Evolutionary conservation across 2,797 vertebrate species (phyloP).

Genomic region (Labeo calbasu): DNA sequence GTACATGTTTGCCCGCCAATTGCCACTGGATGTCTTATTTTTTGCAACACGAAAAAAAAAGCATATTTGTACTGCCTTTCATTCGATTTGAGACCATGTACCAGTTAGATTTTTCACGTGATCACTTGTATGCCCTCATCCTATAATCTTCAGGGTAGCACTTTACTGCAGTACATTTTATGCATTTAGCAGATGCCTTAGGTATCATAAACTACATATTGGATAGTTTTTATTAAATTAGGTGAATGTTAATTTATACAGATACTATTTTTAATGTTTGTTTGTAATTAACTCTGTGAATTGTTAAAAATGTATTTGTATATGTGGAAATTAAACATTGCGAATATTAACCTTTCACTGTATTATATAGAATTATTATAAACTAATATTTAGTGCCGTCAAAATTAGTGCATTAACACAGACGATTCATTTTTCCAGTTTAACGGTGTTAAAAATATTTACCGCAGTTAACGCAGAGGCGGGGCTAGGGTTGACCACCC

Average conservation of each 20-base stretch:
- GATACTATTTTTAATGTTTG: constrained; percentile 1
- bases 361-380: background rate
- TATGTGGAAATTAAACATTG: background rate
- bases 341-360: background rate
- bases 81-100: background rate
- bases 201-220: background rate
- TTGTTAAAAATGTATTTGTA: background rate
- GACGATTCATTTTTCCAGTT: no score
- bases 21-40: constrained; percentile 31
- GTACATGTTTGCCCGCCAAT: constrained; percentile 7
- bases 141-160: background rate
- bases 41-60: background rate
- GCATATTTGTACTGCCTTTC: background rate
- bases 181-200: background rate
- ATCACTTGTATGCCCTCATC: background rate
- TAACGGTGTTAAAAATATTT: no score
- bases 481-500: no score
- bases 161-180: background rate
- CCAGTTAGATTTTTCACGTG: constrained; percentile 3
- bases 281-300: background rate
- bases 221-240: background rate
- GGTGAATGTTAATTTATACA: background rate
- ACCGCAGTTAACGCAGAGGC: no score
- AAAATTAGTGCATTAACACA: no score
- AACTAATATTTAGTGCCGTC: background rate